Percentiles rank a stretch among this genome's conserved stretches.
Evolutionary conservation across 2,888 invertebrate species (phyloP).

Genomic region (Tipula unca): DNA sequence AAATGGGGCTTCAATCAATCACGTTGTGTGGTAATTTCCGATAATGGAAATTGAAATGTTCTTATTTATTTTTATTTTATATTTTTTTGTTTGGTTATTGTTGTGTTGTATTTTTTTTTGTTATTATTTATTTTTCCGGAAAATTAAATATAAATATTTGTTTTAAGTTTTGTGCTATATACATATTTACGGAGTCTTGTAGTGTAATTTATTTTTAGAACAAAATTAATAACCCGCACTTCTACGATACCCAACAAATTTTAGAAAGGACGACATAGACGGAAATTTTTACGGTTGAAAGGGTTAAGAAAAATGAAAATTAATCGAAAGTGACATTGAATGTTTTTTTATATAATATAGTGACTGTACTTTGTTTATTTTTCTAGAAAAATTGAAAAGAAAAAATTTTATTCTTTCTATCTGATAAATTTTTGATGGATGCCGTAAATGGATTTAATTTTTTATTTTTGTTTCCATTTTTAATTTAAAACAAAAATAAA

Average conservation of each 20-base stretch:
- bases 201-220: background rate
- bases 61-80: background rate
- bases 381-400: background rate
- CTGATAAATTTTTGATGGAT: background rate
- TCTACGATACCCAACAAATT: background rate
- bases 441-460: background rate
- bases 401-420: background rate
- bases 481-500: background rate
- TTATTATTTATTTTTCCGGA: background rate
- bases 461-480: background rate
- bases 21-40: background rate
- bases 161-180: background rate
- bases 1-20: background rate
- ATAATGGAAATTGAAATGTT: constrained; percentile 8
- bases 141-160: background rate
- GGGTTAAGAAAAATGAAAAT: background rate
- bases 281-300: background rate
- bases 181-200: background rate
- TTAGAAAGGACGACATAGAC: background rate
- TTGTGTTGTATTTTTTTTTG: background rate
- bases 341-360: background rate
- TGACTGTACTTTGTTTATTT: background rate
- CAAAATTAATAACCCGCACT: background rate
- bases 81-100: background rate
- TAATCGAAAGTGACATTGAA: background rate